phyloP scores from a whole-genome alignment of 1,140 invertebrate species.

The Mactra quadrangularis region DNA sequence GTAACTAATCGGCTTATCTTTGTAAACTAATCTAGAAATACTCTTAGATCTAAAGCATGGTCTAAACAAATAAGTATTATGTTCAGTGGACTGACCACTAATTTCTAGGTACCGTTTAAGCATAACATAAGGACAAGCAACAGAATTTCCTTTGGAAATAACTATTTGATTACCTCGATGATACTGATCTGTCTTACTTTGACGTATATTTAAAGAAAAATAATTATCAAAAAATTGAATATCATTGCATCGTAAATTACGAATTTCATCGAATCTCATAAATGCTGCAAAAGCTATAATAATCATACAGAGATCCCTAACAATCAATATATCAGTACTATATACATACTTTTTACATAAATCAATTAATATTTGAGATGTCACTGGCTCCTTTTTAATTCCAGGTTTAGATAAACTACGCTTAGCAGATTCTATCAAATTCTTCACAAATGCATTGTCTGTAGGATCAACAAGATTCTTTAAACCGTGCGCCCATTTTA shows the following conservation, averaged over 20 bases:
- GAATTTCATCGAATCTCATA: slow-evolving; percentile 36
- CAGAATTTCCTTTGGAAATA: slow-evolving; percentile 40
- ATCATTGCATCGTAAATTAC: slow-evolving; percentile 32
- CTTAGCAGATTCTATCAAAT: slow-evolving; percentile 32
- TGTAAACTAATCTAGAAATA: slow-evolving; percentile 42
- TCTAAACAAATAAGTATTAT: slow-evolving; percentile 17
- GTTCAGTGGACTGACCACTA: background rate
- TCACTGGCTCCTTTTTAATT: background rate
- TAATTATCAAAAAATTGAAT: slow-evolving; percentile 29
- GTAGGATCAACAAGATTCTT: slow-evolving; percentile 18
- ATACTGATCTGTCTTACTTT: slow-evolving; percentile 47
- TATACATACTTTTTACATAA: slow-evolving; percentile 1
- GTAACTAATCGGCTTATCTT: slow-evolving; percentile 51
- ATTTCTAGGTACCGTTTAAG: slow-evolving; percentile 17
- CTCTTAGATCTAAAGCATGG: slow-evolving; percentile 38
- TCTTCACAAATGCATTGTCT: slow-evolving; percentile 12
- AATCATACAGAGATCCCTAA: slow-evolving; percentile 21
- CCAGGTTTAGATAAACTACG: background rate
- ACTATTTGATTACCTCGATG: slow-evolving; percentile 41
- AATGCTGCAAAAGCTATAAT: slow-evolving; percentile 11
- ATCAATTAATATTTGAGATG: background rate
- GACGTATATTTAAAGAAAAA: background rate
- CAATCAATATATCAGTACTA: slow-evolving; percentile 16
- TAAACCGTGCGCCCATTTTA: slow-evolving; percentile 26
- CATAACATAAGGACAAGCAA: slow-evolving; percentile 49